Percentiles rank a stretch among this genome's conserved stretches.
phyloP scores from a whole-genome alignment of 1,140 invertebrate species.

The Leucophenga varia region DNA sequence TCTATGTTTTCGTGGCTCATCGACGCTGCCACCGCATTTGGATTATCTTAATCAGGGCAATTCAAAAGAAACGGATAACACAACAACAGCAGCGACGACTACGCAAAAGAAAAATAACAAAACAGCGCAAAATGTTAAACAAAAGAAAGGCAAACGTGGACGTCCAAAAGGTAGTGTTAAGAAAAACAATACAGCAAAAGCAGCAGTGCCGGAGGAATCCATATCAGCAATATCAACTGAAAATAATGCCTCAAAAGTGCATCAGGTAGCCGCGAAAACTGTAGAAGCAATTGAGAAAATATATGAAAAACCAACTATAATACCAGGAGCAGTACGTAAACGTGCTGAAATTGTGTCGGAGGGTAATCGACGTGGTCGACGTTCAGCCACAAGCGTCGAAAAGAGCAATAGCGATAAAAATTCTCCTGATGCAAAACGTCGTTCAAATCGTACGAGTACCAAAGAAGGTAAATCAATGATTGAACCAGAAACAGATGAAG shows the following conservation, averaged over 20 bases:
- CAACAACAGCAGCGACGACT: too few relatives aligned
- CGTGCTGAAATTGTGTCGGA: conserved; percentile 56
- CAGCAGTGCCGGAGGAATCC: not conserved
- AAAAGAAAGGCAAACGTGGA: conserved; percentile 34
- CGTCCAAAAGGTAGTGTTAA: conserved; percentile 29
- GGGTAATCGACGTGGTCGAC: conserved; percentile 37
- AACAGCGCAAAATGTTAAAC: conserved; percentile 19
- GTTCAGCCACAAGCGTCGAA: conserved; percentile 6
- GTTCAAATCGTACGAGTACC: conserved; percentile 32
- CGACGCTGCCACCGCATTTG: conserved; percentile 70
- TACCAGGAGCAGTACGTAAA: conserved; percentile 61
- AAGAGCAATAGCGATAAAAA: conserved; percentile 14
- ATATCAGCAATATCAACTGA: not conserved
- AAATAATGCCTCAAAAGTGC: not conserved
- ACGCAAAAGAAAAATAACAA: conserved; percentile 22
- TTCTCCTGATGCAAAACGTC: conserved; percentile 33
- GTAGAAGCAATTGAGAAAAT: conserved; percentile 2
- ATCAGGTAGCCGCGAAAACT: conserved; percentile 8
- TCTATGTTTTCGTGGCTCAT: conserved; percentile 81
- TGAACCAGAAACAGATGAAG: conserved; percentile 23
- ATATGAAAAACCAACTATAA: too few relatives aligned
- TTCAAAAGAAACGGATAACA: conserved; percentile 29
- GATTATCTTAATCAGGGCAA: conserved; percentile 70
- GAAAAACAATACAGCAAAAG: conserved; percentile 13
- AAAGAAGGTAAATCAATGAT: conserved; percentile 32